Percentiles rank a stretch among this genome's conserved stretches.
Evolutionary conservation across 2,797 vertebrate species (phyloP).

Genomic region (Myiothlypis chrysogaster): DNA sequence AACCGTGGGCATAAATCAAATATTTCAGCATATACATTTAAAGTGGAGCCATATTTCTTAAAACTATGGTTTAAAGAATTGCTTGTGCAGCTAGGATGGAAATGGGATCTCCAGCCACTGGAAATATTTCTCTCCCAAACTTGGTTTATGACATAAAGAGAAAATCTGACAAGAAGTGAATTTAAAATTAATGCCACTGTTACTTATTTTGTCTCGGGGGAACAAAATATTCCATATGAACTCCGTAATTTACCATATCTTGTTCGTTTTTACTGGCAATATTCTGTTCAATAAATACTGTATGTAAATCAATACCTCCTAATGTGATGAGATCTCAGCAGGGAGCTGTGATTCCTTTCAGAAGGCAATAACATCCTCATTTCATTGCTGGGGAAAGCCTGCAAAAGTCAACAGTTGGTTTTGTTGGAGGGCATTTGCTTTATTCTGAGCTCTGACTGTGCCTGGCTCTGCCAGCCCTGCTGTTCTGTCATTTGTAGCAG

Average conservation of each 20-base stretch:
- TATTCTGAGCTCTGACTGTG: not conserved
- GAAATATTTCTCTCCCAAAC: not conserved
- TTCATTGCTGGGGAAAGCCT: not conserved
- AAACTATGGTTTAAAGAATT: not conserved
- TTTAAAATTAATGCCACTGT: not conserved
- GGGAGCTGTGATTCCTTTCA: not conserved
- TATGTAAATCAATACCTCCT: not conserved
- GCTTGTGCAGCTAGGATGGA: not conserved
- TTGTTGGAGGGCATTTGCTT: not conserved
- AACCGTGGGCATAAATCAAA: not conserved
- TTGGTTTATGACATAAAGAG: not conserved
- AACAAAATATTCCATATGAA: not conserved
- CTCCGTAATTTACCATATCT: not conserved
- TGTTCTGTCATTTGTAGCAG: not conserved
- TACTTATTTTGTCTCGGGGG: not conserved
- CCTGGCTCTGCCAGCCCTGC: not conserved
- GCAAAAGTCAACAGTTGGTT: not conserved
- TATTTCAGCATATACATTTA: not conserved
- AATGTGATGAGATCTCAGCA: slow-evolving; percentile 24
- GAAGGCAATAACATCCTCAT: not conserved
- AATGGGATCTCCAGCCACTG: not conserved
- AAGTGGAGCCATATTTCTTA: not conserved
- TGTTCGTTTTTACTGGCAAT: slow-evolving; percentile 32
- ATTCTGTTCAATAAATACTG: not conserved
- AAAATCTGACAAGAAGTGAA: not conserved